Percentiles rank a stretch among this genome's conserved stretches.
phyloP scores from a whole-genome alignment of 2,888 invertebrate species.

The Dugesia japonica region DNA sequence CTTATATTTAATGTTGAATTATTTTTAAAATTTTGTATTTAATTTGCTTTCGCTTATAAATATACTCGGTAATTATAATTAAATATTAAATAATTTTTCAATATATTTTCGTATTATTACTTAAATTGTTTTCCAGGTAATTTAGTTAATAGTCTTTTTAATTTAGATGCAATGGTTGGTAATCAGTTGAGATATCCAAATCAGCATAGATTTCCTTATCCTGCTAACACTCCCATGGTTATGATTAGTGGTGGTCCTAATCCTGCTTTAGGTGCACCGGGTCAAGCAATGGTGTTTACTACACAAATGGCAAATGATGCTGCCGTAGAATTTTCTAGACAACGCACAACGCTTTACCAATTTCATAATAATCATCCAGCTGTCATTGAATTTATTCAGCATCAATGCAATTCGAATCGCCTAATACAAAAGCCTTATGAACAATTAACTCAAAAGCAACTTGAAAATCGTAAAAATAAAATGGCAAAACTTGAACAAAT shows the following conservation, averaged over 20 bases:
- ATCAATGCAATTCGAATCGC: not conserved
- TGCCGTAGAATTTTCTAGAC: not conserved
- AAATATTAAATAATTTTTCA: too few species aligned
- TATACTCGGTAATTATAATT: too few species aligned
- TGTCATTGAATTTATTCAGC: slow-evolving; percentile 24
- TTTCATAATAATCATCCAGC: slow-evolving; percentile 26
- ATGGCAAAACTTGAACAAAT: slow-evolving; percentile 33
- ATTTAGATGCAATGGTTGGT: not conserved
- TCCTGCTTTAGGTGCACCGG: not conserved
- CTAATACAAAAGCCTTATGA: slow-evolving; percentile 26
- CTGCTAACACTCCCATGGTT: not conserved
- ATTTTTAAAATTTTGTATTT: too few species aligned
- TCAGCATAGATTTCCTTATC: slow-evolving; percentile 10
- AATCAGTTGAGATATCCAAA: slow-evolving; percentile 7
- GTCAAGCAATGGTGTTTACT: slow-evolving; percentile 22
- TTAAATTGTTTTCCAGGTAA: too few species aligned
- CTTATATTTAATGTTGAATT: too few species aligned
- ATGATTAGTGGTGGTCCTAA: not conserved
- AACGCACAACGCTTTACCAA: slow-evolving; percentile 20
- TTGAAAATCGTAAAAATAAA: slow-evolving; percentile 31
- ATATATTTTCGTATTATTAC: too few species aligned
- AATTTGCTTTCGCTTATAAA: too few species aligned
- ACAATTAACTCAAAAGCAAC: slow-evolving; percentile 32
- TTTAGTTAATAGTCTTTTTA: too few species aligned
- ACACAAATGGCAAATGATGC: slow-evolving; percentile 30